Evolutionary conservation across 2,113 vertebrate species (phyloP).

Genomic region (Coracopsis vasa): DNA sequence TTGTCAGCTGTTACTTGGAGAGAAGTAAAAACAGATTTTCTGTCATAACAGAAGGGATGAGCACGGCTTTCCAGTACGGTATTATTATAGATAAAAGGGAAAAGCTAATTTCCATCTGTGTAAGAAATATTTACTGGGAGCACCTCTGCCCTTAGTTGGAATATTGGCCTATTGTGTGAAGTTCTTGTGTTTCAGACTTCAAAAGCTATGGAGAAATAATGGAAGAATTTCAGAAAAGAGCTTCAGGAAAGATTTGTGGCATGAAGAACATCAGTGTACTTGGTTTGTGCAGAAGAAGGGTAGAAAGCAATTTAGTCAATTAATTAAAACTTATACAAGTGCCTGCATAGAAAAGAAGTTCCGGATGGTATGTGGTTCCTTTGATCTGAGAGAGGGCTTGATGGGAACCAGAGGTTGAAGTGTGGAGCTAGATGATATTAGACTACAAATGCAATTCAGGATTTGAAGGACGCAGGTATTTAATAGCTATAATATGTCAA

Average conservation of each 20-base stretch:
- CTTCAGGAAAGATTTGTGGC: background rate
- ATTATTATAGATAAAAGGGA: background rate
- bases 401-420: background rate
- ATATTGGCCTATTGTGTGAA: background rate
- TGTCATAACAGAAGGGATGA: background rate
- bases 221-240: background rate
- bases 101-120: background rate
- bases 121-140: background rate
- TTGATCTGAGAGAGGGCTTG: constrained; percentile 11
- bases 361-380: background rate
- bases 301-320: constrained; percentile 6
- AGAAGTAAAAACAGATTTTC: background rate
- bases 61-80: background rate
- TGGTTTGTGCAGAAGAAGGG: background rate
- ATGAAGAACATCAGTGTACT: background rate
- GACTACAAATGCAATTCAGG: background rate
- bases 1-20: background rate
- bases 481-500: background rate
- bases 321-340: constrained; percentile 31
- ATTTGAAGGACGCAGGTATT: background rate
- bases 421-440: background rate
- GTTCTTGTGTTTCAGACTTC: background rate
- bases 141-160: background rate
- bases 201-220: background rate
- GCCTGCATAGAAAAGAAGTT: constrained; percentile 5